These are phyloP conservation scores for Geophilus truncorum DNA, from an alignment of 2,888 invertebrate species.

Conservation along the genomic window DNA sequence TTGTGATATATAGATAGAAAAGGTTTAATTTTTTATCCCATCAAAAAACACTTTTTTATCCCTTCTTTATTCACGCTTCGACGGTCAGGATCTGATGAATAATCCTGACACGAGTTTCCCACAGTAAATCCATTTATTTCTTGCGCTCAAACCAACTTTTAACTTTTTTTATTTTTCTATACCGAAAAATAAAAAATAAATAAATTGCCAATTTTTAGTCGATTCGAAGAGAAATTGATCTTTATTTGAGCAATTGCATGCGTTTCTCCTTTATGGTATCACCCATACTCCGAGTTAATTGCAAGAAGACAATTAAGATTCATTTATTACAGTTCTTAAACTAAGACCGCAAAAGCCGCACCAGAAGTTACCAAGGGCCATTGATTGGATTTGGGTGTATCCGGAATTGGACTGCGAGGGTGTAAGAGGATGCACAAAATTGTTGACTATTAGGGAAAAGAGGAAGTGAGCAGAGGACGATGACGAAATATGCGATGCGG, in stretches of 20 bases:
- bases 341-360: neutral
- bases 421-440: neutral
- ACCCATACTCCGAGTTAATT: neutral
- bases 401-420: neutral
- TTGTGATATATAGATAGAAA: neutral
- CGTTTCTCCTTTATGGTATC: neutral
- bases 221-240: neutral
- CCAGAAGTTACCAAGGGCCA: neutral
- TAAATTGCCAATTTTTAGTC: neutral
- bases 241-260: neutral
- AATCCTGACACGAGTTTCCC: neutral
- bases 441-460: no score
- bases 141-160: neutral
- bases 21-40: neutral
- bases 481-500: no score
- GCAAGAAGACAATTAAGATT: neutral
- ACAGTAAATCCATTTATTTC: neutral
- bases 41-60: neutral
- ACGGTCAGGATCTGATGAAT: neutral
- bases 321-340: neutral
- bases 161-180: neutral
- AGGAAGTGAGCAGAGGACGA: no score
- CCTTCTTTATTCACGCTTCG: neutral
- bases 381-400: neutral
- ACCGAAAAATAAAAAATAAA: no score